These are phyloP conservation scores for Ara ararauna DNA, from an alignment of 2,797 vertebrate genomes.

Conservation along the genomic window DNA sequence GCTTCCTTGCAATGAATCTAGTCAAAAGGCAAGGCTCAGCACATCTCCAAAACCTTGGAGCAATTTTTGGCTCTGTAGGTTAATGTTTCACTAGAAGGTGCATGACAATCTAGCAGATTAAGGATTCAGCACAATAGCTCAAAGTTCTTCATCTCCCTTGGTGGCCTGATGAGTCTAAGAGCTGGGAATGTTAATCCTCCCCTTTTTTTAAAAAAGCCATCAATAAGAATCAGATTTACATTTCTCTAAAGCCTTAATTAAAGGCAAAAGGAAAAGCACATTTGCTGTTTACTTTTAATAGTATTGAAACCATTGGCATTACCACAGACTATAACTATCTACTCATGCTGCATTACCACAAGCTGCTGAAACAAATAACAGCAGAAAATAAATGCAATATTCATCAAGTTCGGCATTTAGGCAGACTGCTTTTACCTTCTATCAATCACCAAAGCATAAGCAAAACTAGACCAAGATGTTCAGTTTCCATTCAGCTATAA, in stretches of 20 bases:
- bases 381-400: constrained; percentile 1
- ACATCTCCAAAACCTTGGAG: background rate
- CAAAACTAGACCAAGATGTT: background rate
- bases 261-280: background rate
- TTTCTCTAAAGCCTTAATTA: background rate
- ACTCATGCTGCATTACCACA: background rate
- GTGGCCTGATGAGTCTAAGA: background rate
- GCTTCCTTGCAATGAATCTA: background rate
- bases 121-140: background rate
- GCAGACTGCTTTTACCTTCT: background rate
- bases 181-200: background rate
- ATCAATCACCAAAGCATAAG: constrained; percentile 3
- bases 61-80: background rate
- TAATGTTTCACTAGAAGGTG: background rate
- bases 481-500: background rate
- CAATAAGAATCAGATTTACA: background rate
- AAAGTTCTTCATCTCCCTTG: background rate
- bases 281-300: background rate
- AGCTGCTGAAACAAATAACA: background rate
- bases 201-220: background rate
- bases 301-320: background rate
- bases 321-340: background rate
- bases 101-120: background rate
- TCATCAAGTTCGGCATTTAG: background rate
- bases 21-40: background rate